Base-by-base conservation (phyloP, 2,888 invertebrate species). In the Xestoiulus laeticollis region DNA sequence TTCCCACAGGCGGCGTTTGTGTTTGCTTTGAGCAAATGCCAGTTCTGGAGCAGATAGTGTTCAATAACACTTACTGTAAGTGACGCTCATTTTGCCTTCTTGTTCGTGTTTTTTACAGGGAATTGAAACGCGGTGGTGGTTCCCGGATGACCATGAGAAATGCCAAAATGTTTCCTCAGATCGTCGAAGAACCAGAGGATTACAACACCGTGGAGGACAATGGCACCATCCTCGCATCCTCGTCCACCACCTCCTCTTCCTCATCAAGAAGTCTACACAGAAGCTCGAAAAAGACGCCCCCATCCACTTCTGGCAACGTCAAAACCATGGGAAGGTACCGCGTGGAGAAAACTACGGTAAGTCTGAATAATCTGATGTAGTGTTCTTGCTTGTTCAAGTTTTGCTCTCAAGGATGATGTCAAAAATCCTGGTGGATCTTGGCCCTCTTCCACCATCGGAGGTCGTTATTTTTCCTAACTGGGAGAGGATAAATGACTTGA, bases 141-240 rank as follows among this genome's bases (percentile, higher is more conserved):
- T 8, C 5, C 19, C 84, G 32, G n/a, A 84, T 84, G 84, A 38
- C 38, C 22, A 43, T 87, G 33, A 32, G 59, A 78, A 82, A 87
- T 82, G 38, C 53, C 22, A 87, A 87, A 38, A 87, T 87, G 87
- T 87, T 87, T 82, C 87, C 87, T 38, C 87, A 87, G 59, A 87
- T 87, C 33, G 87, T 59, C 16, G 87, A 87, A 87, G 87, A 87
- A 87, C 87, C 87, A 16, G 87, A 87, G 44, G 87, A 87, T 38
- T 82, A 78, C 22, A 82, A 30, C 30, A 85, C 30, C n/a, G 84
- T 38, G 84, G 85, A 85, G 44, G 85, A 85, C 44, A 85, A 44
- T 85, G 44, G 44, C 30, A 6, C n/a, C 22, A n/a, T 44, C 43
- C 16, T 30, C 22, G 85, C 30, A 3, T 85, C 85, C n/a, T 14